Evolutionary conservation across 2,797 vertebrate genomes (phyloP).

Genomic region (Trachops cirrhosus): DNA sequence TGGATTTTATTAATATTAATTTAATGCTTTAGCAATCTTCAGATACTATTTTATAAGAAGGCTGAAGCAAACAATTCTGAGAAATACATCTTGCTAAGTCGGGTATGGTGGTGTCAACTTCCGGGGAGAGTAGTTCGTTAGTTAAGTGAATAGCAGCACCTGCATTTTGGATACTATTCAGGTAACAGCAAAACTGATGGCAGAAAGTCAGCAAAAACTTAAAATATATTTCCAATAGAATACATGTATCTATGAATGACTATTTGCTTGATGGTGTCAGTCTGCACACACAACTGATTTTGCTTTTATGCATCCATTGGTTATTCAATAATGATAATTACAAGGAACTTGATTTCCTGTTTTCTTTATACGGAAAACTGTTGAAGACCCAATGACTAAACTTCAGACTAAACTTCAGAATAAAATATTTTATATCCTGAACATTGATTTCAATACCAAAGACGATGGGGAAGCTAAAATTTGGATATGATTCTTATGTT

Average conservation of each 20-base stretch:
- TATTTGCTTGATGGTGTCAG: background rate
- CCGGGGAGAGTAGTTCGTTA: background rate
- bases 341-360: slow-evolving; percentile 16
- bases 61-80: background rate
- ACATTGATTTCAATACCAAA: slow-evolving; percentile 64
- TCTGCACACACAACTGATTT: background rate
- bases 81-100: background rate
- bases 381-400: slow-evolving; percentile 38
- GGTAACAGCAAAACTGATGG: slow-evolving; percentile 3
- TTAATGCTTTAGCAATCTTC: slow-evolving; percentile 46
- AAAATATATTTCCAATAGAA: slow-evolving; percentile 13
- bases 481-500: slow-evolving; percentile 63
- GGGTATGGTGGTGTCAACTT: background rate
- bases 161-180: background rate
- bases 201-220: background rate
- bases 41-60: slow-evolving; percentile 34
- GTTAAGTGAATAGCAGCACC: background rate
- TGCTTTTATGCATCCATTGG: background rate
- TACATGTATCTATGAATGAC: background rate
- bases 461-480: slow-evolving; percentile 53
- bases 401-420: slow-evolving; percentile 47
- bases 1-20: slow-evolving; percentile 64
- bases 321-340: background rate
- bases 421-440: slow-evolving; percentile 46
- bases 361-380: slow-evolving; percentile 39